Evolutionary conservation across 2,888 invertebrate genomes (phyloP), one percentile per base, ranked within the genome.

Genomic region (Stegophylla sp.): DNA sequence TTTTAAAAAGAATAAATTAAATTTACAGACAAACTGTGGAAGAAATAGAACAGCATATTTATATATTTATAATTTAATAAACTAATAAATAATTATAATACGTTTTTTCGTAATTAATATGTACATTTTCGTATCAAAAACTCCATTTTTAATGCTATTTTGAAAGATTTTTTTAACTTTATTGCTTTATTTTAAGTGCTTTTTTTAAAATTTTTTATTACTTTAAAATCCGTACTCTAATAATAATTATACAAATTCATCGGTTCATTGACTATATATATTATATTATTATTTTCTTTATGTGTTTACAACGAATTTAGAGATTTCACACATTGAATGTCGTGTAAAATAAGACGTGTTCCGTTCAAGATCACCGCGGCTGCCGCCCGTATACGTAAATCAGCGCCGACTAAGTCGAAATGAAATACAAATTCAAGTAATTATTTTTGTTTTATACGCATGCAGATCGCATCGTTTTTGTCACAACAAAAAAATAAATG

Each of bases 391-490:
- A n/a, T n/a, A n/a, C 56, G 26, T 26, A 43, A 17, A 67, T 43
- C 53, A 41, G 26, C n/a, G n/a, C 59, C 67, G 23, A 67, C 66
- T 23, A 23, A 76, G 53, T 69, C 28, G 69, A 79, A 77, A 79
- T 79, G 77, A 79, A 79, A 79, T 79, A 79, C 69, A 79, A 79
- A 34, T 79, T 79, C 77, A 79, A 79, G 77, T 79, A 79, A 79
- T 69, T 43, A 13, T 43, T 23, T 73, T 23, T 73, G 53, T 64
- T 66, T 13, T 23, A 26, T 34, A 56, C 53, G 76, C 66, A 76
- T 66, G 72, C 15, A 41, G 51, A 51, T 34, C 51, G 20, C 28
- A 53, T 17, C 26, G 17, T 67, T 26, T 67, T 45, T 26, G 45
- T 45, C 15, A 17, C 17, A 15, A 15, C 9, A 20, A 53, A 53